These are phyloP conservation scores for Bhutanitis thaidina DNA, from an alignment of 2,888 invertebrate genomes.

Conservation along the genomic window DNA sequence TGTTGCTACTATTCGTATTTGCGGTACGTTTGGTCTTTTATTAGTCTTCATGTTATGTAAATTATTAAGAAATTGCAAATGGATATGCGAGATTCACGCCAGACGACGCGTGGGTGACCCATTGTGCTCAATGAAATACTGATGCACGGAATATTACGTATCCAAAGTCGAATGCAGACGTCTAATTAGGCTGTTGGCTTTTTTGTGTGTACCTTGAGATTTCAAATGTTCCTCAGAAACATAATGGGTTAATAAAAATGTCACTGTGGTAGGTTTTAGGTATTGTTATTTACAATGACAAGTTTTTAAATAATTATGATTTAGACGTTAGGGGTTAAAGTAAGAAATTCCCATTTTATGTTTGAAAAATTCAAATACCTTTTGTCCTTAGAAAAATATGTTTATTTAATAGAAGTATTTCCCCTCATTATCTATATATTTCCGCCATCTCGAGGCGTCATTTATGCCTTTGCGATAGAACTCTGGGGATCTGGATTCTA, in stretches of 20 bases:
- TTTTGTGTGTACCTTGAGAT: neutral
- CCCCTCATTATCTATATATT: no score
- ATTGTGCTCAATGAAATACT: slow-evolving; percentile 64
- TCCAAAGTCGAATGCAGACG: slow-evolving; percentile 37
- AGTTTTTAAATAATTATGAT: no score
- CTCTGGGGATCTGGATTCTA: no score
- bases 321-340: no score
- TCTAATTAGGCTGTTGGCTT: slow-evolving; percentile 19
- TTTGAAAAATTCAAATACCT: no score
- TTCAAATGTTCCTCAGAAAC: neutral
- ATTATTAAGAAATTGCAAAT: slow-evolving; percentile 60
- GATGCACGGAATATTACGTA: slow-evolving; percentile 51
- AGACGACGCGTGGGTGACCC: slow-evolving; percentile 72
- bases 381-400: no score
- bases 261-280: neutral
- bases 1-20: neutral
- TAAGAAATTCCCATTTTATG: no score
- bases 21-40: slow-evolving; percentile 7
- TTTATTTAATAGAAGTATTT: no score
- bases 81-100: slow-evolving; percentile 44
- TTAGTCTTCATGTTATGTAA: slow-evolving; percentile 66
- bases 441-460: no score
- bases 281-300: no score
- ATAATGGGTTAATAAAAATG: slow-evolving; percentile 2
- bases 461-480: no score